Conservation (phyloP, 1,140 invertebrate genomes). For the Drosophila tsacasi region DNA sequence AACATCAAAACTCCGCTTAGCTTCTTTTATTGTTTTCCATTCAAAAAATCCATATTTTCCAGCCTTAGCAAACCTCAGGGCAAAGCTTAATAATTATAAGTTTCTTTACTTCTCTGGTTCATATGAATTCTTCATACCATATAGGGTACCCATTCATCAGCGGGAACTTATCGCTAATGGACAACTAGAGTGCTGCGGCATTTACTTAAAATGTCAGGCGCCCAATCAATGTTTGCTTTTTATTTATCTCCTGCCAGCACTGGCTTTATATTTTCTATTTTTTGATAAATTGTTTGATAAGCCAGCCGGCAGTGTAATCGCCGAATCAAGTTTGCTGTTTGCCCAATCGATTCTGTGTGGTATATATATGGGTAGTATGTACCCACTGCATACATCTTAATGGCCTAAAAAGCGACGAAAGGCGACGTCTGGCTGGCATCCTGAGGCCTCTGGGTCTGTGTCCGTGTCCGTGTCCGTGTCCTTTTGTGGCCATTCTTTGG, state of each 20-base stretch:
- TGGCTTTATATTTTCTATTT: not conserved
- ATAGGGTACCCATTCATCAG: conserved; percentile 1
- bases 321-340: conserved; percentile 17
- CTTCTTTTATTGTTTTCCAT: no score
- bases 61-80: no score
- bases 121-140: not conserved
- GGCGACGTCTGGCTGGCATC: conserved; percentile 7
- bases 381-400: conserved; percentile 15
- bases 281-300: conserved; percentile 48
- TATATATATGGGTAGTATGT: not conserved
- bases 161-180: conserved; percentile 7
- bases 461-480: not conserved
- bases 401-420: conserved; percentile 8
- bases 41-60: no score
- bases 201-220: conserved; percentile 13
- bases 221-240: not conserved
- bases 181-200: not conserved
- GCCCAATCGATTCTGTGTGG: conserved; percentile 13
- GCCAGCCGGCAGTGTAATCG: conserved; percentile 11
- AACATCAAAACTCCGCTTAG: no score
- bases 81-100: no score
- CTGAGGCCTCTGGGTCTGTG: not conserved
- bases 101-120: no score
- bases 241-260: conserved; percentile 1
- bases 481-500: conserved; percentile 41